Evolutionary conservation across 2,797 vertebrate species (phyloP).

Genomic region (Rhinoraja longicauda): DNA sequence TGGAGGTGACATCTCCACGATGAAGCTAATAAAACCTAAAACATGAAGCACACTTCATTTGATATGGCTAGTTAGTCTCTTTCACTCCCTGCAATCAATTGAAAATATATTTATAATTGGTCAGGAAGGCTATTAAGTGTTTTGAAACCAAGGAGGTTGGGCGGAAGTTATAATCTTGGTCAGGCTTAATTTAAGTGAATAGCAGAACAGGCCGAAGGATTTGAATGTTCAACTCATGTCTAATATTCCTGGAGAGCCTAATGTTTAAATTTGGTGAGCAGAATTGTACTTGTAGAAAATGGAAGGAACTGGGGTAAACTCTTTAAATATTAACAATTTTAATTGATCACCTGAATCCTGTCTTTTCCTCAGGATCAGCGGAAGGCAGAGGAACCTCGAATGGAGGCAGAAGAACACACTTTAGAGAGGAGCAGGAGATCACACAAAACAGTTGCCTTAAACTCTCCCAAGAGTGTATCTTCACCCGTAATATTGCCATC

Average conservation of each 20-base stretch:
- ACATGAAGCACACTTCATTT: not conserved
- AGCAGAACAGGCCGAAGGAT: not conserved
- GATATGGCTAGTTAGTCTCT: not conserved
- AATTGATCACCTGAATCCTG: not conserved
- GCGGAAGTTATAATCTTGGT: not conserved
- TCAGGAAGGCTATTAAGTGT: not conserved
- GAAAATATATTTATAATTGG: not conserved
- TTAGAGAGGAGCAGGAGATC: conserved; percentile 73
- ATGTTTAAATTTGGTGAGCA: too few relatives aligned
- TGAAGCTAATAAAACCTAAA: not conserved
- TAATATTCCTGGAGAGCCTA: too few relatives aligned
- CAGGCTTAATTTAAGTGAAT: not conserved
- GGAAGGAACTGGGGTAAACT: not conserved
- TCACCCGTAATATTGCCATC: conserved; percentile 48
- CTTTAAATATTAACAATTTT: not conserved
- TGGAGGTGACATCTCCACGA: not conserved
- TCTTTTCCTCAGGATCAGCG: conserved; percentile 55
- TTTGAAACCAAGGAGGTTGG: not conserved
- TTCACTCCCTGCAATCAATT: not conserved
- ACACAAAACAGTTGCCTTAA: conserved; percentile 81
- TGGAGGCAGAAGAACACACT: conserved; percentile 71
- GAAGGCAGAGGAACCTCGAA: conserved; percentile 69
- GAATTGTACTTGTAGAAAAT: not conserved
- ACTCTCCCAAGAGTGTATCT: conserved; percentile 62
- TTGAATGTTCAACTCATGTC: not conserved